These are phyloP conservation scores for Myrmophylax atrothorax DNA, from an alignment of 2,113 vertebrate species.

Conservation along the genomic window DNA sequence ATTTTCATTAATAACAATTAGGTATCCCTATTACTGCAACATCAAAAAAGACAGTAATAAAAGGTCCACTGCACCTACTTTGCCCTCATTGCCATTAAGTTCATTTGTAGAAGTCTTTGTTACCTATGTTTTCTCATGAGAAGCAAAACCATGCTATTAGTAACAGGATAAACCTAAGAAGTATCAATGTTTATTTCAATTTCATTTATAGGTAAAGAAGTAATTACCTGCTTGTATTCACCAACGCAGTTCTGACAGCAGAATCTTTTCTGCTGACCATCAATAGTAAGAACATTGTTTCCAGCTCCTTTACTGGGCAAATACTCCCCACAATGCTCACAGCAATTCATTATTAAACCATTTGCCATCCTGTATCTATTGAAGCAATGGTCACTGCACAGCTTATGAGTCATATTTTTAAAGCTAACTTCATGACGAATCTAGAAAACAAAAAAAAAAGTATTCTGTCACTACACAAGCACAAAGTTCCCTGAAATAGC, in stretches of 20 bases:
- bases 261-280: constrained; percentile 97
- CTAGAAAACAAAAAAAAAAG: constrained; percentile 72
- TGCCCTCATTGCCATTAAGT: neutral
- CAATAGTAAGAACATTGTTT: constrained; percentile 91
- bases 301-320: constrained; percentile 92
- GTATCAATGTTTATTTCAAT: neutral
- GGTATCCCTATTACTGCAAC: neutral
- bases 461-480: neutral
- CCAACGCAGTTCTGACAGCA: constrained; percentile 95
- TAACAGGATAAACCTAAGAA: neutral
- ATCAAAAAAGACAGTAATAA: neutral
- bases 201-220: neutral
- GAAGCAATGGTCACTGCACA: constrained; percentile 97
- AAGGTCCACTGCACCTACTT: neutral
- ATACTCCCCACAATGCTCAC: constrained; percentile 97
- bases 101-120: neutral
- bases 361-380: constrained; percentile 97
- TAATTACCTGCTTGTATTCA: constrained; percentile 95
- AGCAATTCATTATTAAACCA: constrained; percentile 98
- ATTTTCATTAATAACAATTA: neutral
- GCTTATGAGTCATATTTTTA: constrained; percentile 98
- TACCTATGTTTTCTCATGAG: neutral
- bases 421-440: constrained; percentile 99
- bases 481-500: neutral
- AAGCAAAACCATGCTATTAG: neutral